A percentile compares a stretch with the other conserved stretches of the same genome.
Conservation (phyloP, 1,140 invertebrate genomes). For the Camponotus pennsylvanicus region DNA sequence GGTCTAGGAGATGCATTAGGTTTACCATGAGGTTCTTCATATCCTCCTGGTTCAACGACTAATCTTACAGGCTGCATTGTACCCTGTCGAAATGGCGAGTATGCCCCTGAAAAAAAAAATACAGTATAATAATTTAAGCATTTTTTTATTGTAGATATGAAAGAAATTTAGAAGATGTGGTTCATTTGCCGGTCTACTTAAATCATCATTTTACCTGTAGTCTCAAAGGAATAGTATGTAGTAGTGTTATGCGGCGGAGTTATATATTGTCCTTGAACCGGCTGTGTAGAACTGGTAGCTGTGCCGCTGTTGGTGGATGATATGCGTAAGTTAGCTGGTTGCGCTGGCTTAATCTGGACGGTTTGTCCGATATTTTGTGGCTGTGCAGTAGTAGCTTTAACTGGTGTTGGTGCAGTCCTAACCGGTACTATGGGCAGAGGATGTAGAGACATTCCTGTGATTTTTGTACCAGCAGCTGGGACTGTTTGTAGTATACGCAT, state of each 20-base stretch:
- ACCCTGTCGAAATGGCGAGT: constrained; percentile 82
- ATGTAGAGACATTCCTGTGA: constrained; percentile 84
- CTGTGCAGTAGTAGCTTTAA: constrained; percentile 70
- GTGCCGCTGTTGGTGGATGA: constrained; percentile 72
- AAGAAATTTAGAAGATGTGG: constrained; percentile 5
- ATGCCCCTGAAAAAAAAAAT: constrained; percentile 75
- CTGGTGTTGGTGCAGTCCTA: constrained; percentile 76
- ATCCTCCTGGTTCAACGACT: constrained; percentile 82
- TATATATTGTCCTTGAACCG: constrained; percentile 80
- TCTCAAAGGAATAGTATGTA: constrained; percentile 79
- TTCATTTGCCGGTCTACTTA: background rate
- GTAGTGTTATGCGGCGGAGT: constrained; percentile 80
- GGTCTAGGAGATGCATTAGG: constrained; percentile 89
- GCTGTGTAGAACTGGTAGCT: constrained; percentile 71
- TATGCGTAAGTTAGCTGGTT: constrained; percentile 76
- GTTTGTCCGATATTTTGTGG: constrained; percentile 79
- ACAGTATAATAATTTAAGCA: background rate
- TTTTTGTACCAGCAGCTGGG: constrained; percentile 80
- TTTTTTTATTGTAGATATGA: background rate
- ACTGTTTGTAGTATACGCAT: constrained; percentile 79
- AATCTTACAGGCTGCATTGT: constrained; percentile 82
- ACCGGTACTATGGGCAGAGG: constrained; percentile 81
- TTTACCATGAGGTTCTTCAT: constrained; percentile 85
- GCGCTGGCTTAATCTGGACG: constrained; percentile 76
- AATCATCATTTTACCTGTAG: constrained; percentile 74